Evolutionary conservation across 2,113 vertebrate species (phyloP), one percentile per base, ranked within the genome.

Genomic region (Puma concolor): DNA sequence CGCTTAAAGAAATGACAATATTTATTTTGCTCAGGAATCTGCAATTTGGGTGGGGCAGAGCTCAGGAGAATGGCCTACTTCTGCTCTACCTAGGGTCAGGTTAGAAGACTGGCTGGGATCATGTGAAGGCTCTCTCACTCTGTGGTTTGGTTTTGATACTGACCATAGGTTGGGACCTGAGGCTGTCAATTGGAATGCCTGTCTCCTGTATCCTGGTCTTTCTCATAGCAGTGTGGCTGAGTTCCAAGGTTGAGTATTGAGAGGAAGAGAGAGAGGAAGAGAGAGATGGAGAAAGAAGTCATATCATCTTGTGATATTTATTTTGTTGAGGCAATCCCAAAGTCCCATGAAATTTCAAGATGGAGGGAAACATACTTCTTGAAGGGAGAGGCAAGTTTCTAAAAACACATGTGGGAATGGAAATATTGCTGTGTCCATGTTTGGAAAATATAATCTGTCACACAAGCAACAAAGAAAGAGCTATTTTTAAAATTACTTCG

Each of bases 361-460:
- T 4, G 2, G 84, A 50, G 36, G 33, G 4, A 52, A 80, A 48
- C 6, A 79, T 12, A 52, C 13, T 14, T 88, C 7, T 64, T 10
- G 4, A 67, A 29, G 50, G 44, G 5, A 84, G 33, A 52, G 44
- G 13, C 31, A 57, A 54, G 63, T 16, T 67, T 94, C 8, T 52
- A 60, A 71, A 80, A 85, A 11, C 36, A 57, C 23, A 80, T 9
- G 12, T 84, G 17, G 23, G 9, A 72, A 52, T 8, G 36, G 21
- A 72, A 88, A 77, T 38, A 57, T 4, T 36, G 7, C 23, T 81
- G 0, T 60, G 23, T 21, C 12, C 15, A 72, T 44, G 86, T 88
- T 69, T 88, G 11, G 88, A 91, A 95, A 86, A 25, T 57, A 57
- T 13, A 67, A 84, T 80, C 63, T 77, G 23, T 36, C 44, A 92